phyloP scores from a whole-genome alignment of 2,797 vertebrate species.

The Pipistrellus pygmaeus region DNA sequence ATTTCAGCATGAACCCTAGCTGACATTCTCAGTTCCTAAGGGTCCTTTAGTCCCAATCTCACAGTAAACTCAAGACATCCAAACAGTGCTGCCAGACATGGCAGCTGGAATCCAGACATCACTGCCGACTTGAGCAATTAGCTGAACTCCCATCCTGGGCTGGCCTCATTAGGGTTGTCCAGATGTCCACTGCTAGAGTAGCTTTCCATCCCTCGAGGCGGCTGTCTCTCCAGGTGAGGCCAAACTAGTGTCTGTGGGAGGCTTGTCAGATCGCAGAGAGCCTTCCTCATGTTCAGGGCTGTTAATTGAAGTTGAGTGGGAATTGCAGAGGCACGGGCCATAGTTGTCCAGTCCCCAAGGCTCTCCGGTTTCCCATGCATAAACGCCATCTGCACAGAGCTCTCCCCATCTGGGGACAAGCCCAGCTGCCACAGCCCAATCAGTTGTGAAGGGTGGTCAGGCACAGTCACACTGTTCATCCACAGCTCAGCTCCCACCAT shows the following conservation, averaged over 20 bases:
- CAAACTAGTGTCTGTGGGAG: slow-evolving; percentile 62
- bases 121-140: slow-evolving; percentile 80
- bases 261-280: slow-evolving; percentile 45
- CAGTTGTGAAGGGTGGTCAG: slow-evolving; percentile 84
- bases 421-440: slow-evolving; percentile 86
- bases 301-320: slow-evolving; percentile 74
- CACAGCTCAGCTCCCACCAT: slow-evolving; percentile 86
- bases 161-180: slow-evolving; percentile 84
- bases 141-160: slow-evolving; percentile 81
- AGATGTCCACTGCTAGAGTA: slow-evolving; percentile 83
- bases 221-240: slow-evolving; percentile 79
- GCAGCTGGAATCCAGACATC: slow-evolving; percentile 86
- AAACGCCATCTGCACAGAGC: slow-evolving; percentile 84
- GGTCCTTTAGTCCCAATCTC: slow-evolving; percentile 77
- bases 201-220: slow-evolving; percentile 72
- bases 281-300: slow-evolving; percentile 62
- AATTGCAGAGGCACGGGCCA: neutral
- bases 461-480: slow-evolving; percentile 86
- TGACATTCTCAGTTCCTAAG: slow-evolving; percentile 75
- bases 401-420: slow-evolving; percentile 85
- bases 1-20: slow-evolving; percentile 76
- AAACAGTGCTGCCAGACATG: slow-evolving; percentile 77
- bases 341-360: slow-evolving; percentile 48
- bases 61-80: slow-evolving; percentile 78
- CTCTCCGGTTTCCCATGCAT: slow-evolving; percentile 86